phyloP scores from a whole-genome alignment of 2,797 vertebrate species.

The Buphagus erythrorhynchus region DNA sequence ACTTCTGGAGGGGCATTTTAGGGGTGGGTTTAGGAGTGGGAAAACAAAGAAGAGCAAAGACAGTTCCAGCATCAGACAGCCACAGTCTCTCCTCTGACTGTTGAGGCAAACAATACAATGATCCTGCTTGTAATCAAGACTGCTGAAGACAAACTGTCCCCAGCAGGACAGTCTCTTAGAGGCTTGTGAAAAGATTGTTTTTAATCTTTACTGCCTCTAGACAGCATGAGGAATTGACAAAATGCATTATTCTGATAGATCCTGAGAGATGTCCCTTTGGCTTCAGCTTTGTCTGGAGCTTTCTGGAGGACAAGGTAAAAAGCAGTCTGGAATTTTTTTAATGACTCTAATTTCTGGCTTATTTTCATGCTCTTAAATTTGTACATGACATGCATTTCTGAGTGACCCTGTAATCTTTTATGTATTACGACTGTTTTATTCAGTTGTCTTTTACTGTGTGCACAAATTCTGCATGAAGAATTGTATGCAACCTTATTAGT shows the following conservation, averaged over 20 bases:
- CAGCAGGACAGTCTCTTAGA: not conserved
- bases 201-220: not conserved
- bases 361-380: not conserved
- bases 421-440: not conserved
- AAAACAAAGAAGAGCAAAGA: not conserved
- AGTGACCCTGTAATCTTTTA: not conserved
- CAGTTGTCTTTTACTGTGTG: not conserved
- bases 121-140: not conserved
- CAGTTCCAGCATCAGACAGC: not conserved
- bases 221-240: not conserved
- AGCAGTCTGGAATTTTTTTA: not conserved
- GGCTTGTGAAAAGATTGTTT: not conserved
- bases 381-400: not conserved
- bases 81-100: not conserved
- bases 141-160: not conserved
- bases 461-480: not conserved
- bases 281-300: not conserved
- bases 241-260: not conserved
- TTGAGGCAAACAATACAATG: not conserved
- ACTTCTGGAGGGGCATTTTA: not conserved
- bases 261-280: not conserved
- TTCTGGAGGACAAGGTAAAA: not conserved
- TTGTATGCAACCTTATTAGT: not conserved
- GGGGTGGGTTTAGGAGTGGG: not conserved
- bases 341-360: not conserved